Evolutionary conservation across 2,113 vertebrate species (phyloP).

Genomic region (Semicossyphus pulcher): DNA sequence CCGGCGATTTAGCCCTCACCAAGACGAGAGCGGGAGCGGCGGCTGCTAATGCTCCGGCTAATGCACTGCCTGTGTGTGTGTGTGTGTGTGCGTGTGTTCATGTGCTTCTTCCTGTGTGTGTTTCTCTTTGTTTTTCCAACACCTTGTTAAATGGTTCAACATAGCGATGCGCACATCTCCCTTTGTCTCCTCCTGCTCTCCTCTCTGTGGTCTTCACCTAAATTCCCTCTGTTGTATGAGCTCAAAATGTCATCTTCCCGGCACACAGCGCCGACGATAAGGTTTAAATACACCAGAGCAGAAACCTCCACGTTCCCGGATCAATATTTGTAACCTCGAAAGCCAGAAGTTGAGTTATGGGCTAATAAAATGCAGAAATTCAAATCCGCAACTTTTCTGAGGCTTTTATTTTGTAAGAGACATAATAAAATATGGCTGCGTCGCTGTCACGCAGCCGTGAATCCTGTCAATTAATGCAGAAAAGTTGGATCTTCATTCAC

Average conservation of each 20-base stretch:
- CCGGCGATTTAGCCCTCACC: constrained; percentile 74
- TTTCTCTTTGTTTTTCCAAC: constrained; percentile 46
- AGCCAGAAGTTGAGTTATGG: background rate
- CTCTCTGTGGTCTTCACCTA: constrained; percentile 38
- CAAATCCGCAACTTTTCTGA: background rate
- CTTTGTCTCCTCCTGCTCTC: constrained; percentile 42
- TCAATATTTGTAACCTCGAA: constrained; percentile 11
- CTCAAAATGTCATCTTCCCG: constrained; percentile 12
- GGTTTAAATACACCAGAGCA: background rate
- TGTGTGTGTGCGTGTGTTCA: constrained; percentile 18
- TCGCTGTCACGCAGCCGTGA: background rate
- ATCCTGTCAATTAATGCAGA: constrained; percentile 26
- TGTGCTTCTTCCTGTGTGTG: constrained; percentile 8
- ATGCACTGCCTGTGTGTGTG: constrained; percentile 58
- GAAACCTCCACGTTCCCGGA: background rate
- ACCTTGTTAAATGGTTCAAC: constrained; percentile 45
- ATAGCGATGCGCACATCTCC: constrained; percentile 24
- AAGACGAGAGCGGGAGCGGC: constrained; percentile 67
- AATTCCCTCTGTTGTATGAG: constrained; percentile 2
- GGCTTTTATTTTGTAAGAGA: constrained; percentile 7
- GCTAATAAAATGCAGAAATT: constrained; percentile 5
- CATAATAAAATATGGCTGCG: background rate
- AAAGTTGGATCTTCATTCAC: constrained; percentile 34
- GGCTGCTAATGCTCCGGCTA: constrained; percentile 74
- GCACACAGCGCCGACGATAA: background rate